Conservation (phyloP, 2,888 invertebrate species). For the Hirtodrosophila histrioides region DNA sequence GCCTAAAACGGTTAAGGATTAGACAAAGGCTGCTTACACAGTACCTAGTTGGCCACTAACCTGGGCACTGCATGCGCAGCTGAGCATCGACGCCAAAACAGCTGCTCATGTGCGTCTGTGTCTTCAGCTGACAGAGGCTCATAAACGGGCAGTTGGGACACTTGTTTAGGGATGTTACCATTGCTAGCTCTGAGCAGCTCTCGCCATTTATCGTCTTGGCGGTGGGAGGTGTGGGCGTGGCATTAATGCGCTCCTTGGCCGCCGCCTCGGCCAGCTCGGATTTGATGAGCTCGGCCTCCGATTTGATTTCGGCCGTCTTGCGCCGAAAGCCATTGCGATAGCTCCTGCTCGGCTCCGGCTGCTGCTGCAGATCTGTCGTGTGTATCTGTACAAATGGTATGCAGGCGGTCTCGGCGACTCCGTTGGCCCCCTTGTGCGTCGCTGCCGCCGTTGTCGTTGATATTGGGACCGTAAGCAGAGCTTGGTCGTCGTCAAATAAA, state of each 20-base stretch:
- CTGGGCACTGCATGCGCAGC: constrained; percentile 87
- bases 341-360: constrained; percentile 73
- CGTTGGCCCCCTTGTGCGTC: constrained; percentile 20
- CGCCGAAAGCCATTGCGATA: constrained; percentile 81
- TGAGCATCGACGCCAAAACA: constrained; percentile 69
- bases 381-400: constrained; percentile 83
- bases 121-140: constrained; percentile 66
- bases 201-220: constrained; percentile 28
- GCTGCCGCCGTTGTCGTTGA: constrained; percentile 12
- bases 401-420: constrained; percentile 18
- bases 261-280: constrained; percentile 79
- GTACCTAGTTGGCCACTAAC: constrained; percentile 32
- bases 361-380: constrained; percentile 81
- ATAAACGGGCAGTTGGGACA: constrained; percentile 82
- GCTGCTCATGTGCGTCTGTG: constrained; percentile 49
- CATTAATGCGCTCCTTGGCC: constrained; percentile 75
- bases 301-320: constrained; percentile 78
- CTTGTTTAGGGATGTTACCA: constrained; percentile 50
- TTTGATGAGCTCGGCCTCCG: constrained; percentile 84
- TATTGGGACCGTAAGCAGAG: constrained; percentile 35
- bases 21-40: background rate
- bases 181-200: constrained; percentile 19
- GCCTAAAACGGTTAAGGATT: constrained; percentile 72
- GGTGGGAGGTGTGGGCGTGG: constrained; percentile 79
- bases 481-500: constrained; percentile 67